Conservation (phyloP, 2,113 vertebrate genomes). For the Choloepus hoffmanni region DNA sequence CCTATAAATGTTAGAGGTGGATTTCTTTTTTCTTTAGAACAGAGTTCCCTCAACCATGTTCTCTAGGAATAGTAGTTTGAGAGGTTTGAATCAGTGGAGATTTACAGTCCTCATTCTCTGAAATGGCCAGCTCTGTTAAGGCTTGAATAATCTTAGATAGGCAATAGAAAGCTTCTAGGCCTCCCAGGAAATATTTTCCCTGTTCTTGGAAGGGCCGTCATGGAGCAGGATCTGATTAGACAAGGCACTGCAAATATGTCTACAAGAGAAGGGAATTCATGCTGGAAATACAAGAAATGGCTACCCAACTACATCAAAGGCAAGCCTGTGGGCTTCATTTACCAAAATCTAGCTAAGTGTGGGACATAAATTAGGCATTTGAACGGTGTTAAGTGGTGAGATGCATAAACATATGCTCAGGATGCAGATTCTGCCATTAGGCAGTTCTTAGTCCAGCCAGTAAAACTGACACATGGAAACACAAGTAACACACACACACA, state of each 20-base stretch:
- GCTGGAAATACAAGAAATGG: not conserved
- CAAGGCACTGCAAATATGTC: not conserved
- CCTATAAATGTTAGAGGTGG: not conserved
- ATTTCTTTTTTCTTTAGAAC: not conserved
- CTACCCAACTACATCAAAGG: not conserved
- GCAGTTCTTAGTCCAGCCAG: not conserved
- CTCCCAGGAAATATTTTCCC: not conserved
- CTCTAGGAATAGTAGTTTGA: not conserved
- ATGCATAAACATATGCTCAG: not conserved
- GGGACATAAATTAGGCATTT: not conserved
- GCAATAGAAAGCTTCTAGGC: not conserved
- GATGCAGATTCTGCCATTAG: not conserved
- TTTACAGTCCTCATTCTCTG: not conserved
- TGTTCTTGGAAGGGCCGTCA: not conserved
- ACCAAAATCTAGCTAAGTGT: not conserved
- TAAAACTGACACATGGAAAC: not conserved
- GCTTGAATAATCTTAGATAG: not conserved
- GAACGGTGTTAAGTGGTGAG: not conserved
- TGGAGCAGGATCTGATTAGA: not conserved
- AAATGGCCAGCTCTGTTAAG: not conserved
- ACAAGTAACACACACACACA: not conserved
- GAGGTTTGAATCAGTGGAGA: not conserved
- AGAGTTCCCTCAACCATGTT: not conserved
- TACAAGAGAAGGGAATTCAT: not conserved
- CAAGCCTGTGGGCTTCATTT: not conserved